Conservation (phyloP, 53 echinoderm and acorn worm species). For the Apostichopus leukothele region DNA sequence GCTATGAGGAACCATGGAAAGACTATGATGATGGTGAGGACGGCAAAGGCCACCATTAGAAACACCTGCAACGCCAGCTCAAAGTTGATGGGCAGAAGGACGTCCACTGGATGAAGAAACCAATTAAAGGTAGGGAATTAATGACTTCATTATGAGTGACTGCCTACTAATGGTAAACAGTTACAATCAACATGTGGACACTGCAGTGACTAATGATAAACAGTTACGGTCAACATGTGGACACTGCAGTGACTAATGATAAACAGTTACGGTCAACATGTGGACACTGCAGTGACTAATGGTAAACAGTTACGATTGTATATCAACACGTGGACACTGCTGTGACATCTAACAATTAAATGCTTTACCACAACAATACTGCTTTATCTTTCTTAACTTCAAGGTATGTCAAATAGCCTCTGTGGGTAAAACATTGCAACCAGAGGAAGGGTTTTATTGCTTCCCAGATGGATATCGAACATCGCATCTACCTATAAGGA, state of each 20-base stretch:
- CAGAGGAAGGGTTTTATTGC: no score
- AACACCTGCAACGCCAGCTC: slow-evolving; percentile 69
- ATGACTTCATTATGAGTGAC: no score
- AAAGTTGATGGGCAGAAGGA: slow-evolving; percentile 81
- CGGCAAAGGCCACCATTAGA: slow-evolving; percentile 64
- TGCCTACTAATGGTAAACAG: no score
- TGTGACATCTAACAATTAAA: no score
- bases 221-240: not conserved
- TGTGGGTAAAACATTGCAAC: no score
- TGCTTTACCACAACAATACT: no score
- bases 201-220: not conserved
- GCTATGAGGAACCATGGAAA: slow-evolving; percentile 79
- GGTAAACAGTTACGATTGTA: no score
- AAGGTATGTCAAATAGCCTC: no score
- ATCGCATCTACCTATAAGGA: no score
- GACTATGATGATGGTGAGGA: slow-evolving; percentile 71
- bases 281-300: not conserved
- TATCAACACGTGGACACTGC: no score
- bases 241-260: not conserved
- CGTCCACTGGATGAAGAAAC: slow-evolving; percentile 64
- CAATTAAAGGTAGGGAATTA: not conserved
- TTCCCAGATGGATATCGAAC: no score
- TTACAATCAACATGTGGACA: not conserved
- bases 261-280: not conserved
- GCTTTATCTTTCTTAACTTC: no score